phyloP scores from a whole-genome alignment of 1,140 invertebrate species.

The Aporrectodea caliginosa region DNA sequence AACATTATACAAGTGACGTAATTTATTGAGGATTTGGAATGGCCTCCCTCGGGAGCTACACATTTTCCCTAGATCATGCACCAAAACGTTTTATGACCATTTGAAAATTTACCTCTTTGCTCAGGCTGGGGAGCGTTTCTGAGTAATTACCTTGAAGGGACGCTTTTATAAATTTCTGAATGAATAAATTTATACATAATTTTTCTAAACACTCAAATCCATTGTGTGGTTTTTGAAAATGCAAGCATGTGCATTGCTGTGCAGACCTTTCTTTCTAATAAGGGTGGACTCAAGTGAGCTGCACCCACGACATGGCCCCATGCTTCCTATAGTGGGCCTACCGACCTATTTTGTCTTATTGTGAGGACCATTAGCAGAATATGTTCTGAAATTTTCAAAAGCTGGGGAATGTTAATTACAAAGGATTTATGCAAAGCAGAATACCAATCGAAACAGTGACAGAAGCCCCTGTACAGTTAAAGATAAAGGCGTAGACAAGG shows the following conservation, averaged over 20 bases:
- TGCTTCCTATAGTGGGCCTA: not conserved
- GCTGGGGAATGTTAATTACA: too few species aligned
- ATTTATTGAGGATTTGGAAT: not conserved
- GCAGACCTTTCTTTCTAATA: too few species aligned
- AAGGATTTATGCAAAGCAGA: too few species aligned
- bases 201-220: too few species aligned
- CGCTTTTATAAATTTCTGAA: too few species aligned
- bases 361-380: not conserved
- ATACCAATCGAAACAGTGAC: too few species aligned
- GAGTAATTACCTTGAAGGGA: too few species aligned
- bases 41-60: not conserved
- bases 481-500: too few species aligned
- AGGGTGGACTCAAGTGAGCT: not conserved
- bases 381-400: not conserved
- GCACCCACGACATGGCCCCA: not conserved
- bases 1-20: not conserved
- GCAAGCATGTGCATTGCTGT: not conserved
- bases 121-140: too few species aligned
- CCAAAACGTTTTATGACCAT: not conserved
- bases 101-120: not conserved
- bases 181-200: too few species aligned
- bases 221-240: not conserved
- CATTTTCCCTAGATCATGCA: not conserved
- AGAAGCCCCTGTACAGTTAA: too few species aligned
- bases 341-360: not conserved